Evolutionary conservation across 2,113 vertebrate species (phyloP).

Genomic region (Dolichotis patagonum): DNA sequence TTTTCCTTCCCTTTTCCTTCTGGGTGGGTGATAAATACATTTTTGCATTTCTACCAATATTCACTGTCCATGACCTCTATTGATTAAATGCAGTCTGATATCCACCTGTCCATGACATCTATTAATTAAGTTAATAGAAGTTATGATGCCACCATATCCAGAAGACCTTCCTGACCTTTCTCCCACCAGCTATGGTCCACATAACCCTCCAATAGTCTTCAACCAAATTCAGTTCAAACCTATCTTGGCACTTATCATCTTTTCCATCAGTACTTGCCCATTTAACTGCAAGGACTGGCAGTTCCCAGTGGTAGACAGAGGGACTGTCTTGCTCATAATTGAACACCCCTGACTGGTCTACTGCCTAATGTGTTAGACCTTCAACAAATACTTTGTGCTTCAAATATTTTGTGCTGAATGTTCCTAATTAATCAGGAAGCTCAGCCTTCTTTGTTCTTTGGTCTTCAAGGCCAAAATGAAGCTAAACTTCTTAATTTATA

Average conservation of each 20-base stretch:
- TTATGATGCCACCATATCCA: background rate
- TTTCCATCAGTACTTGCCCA: background rate
- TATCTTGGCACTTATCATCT: background rate
- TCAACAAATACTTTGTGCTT: background rate
- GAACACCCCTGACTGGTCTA: background rate
- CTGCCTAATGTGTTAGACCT: background rate
- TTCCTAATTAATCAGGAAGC: background rate
- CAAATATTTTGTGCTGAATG: background rate
- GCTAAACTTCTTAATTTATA: constrained; percentile 2
- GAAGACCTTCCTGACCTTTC: background rate
- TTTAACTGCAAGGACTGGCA: background rate
- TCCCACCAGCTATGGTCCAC: background rate
- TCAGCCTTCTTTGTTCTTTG: background rate
- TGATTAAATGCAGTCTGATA: background rate
- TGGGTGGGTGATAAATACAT: background rate
- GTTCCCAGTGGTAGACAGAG: background rate
- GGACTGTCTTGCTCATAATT: background rate
- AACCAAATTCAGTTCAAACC: background rate
- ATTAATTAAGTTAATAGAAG: background rate
- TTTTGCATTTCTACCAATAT: background rate
- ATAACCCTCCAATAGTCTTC: background rate
- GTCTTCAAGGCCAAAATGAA: background rate
- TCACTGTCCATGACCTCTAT: background rate
- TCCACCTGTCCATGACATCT: background rate
- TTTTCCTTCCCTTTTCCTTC: background rate